These are phyloP conservation scores for Spinibarbus caldwelli DNA, from an alignment of 2,797 vertebrate species.

Conservation along the genomic window DNA sequence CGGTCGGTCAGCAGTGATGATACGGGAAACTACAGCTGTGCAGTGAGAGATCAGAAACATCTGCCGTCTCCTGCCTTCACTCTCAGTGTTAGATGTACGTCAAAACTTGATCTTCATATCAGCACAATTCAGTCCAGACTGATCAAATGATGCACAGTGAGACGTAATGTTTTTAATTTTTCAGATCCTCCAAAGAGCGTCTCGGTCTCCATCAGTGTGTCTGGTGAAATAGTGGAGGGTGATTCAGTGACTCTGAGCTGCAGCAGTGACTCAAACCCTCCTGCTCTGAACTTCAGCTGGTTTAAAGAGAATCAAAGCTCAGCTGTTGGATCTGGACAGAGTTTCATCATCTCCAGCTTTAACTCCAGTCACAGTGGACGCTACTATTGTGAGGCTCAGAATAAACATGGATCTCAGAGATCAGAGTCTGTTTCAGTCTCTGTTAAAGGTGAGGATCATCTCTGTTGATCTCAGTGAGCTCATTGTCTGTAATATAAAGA, in stretches of 20 bases:
- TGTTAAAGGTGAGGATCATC: neutral
- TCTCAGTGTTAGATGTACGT: conserved; percentile 25
- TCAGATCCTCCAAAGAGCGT: neutral
- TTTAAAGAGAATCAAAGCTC: conserved; percentile 35
- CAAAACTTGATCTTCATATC: neutral
- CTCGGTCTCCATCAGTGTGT: neutral
- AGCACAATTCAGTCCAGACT: neutral
- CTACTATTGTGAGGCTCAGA: conserved; percentile 53
- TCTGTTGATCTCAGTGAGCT: neutral
- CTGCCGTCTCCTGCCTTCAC: neutral
- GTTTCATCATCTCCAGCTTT: conserved; percentile 36
- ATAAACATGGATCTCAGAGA: conserved; percentile 4
- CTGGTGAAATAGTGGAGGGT: conserved; percentile 34
- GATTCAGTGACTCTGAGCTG: conserved; percentile 54
- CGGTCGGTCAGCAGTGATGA: neutral
- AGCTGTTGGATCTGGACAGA: neutral
- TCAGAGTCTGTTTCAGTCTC: neutral
- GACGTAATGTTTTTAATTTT: neutral
- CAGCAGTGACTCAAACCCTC: conserved; percentile 61
- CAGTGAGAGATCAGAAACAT: neutral
- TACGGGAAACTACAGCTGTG: conserved; percentile 39
- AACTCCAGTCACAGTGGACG: conserved; percentile 32
- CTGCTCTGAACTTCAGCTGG: conserved; percentile 53
- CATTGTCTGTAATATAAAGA: neutral
- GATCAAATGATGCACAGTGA: too few relatives aligned